These are phyloP conservation scores for Charaxes varanes DNA, from an alignment of 1,140 invertebrate species.

Conservation along the genomic window DNA sequence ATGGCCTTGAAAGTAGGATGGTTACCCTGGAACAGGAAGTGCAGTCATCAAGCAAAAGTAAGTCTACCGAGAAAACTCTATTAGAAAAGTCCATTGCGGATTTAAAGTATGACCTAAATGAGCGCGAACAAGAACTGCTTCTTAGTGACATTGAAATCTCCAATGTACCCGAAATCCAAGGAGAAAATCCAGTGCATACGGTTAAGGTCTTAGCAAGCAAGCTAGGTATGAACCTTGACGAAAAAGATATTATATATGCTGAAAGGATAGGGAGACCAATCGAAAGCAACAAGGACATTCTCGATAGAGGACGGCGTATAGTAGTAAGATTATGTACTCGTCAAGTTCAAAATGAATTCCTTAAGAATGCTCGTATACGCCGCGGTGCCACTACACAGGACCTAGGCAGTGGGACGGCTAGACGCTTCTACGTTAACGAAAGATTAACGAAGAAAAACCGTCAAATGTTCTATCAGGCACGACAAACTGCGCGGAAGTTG, in stretches of 20 bases:
- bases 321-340: constrained; percentile 18
- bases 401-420: constrained; percentile 1
- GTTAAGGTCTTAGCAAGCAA: constrained; percentile 2
- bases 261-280: constrained; percentile 2
- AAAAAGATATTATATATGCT: constrained; percentile 1
- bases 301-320: constrained; percentile 3
- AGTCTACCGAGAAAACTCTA: background rate
- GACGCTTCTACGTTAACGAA: constrained; percentile 23
- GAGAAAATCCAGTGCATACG: constrained; percentile 8
- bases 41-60: background rate
- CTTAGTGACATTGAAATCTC: constrained; percentile 9
- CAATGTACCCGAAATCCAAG: constrained; percentile 1
- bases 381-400: constrained; percentile 14
- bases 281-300: background rate
- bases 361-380: constrained; percentile 16
- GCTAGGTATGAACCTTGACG: constrained; percentile 7
- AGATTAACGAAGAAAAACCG: constrained; percentile 17
- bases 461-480: constrained; percentile 15
- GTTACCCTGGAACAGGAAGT: background rate
- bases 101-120: constrained; percentile 1
- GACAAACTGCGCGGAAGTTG: constrained; percentile 2
- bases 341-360: constrained; percentile 14
- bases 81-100: constrained; percentile 3
- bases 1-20: background rate
- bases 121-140: constrained; percentile 12